Evolutionary conservation across 2,113 vertebrate species (phyloP), one percentile per base, ranked within the genome.

Genomic region (Cyprinodon brontotheroides): DNA sequence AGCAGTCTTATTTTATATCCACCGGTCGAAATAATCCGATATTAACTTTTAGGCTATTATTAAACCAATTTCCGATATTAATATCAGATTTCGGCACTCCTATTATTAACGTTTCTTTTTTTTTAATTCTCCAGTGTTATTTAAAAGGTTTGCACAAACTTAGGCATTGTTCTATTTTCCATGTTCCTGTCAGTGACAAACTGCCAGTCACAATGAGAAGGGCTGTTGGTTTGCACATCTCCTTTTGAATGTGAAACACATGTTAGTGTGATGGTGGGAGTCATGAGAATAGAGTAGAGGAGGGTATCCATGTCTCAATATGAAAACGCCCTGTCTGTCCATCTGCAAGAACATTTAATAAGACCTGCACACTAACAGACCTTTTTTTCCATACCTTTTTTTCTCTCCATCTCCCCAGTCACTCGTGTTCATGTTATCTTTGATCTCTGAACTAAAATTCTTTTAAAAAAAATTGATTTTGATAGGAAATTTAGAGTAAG

Each of bases 241-340:
- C 89, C 70, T 86, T 85, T 82, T 88, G 89, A 94, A 94, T 94
- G 92, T 83, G 90, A 94, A 94, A 92, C 93, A 94, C 92, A 94
- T 94, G 94, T 94, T 90, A 87, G 92, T 82, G 91, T 94, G 93
- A 93, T 93, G 91, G 91, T 92, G 91, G 93, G 92, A 92, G 92
- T 91, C 91, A 87, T 78, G 91, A 92, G 93, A 93, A 93, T 89
- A 89, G 87, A 89, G 84, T 83, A 92, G 92, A 92, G 94, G 92
- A 92, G 94, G 94, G 93, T 93, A 94, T 95, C 92, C 92, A 87
- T 94, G 94, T 95, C 94, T 93, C 78, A 86, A 89, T 93, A 91
- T 91, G 91, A 94, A 92, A 93, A 94, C 91, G 90, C 92, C 94
- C 91, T 72, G 85, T 91, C 87, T 81, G 85, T 92, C 93, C 94